These are phyloP conservation scores for Tetrao urogallus DNA, from an alignment of 2,113 vertebrate species.

Conservation along the genomic window DNA sequence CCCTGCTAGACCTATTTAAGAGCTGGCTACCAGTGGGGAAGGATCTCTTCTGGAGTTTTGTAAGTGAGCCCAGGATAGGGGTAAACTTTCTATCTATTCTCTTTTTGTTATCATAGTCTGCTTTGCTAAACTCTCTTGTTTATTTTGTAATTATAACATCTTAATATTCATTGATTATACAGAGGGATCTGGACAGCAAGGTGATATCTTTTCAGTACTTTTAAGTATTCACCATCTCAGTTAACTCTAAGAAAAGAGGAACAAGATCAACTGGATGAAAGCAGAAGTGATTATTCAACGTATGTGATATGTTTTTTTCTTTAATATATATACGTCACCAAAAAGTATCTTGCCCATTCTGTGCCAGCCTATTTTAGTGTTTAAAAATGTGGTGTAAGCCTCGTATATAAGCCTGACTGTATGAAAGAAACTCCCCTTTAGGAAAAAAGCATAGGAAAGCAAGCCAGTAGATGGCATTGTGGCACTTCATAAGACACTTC, in stretches of 20 bases:
- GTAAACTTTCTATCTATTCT: no score
- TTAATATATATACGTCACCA: neutral
- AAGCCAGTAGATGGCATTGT: slow-evolving; percentile 78
- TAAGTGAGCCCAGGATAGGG: no score
- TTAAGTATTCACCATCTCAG: neutral
- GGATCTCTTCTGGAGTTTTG: no score
- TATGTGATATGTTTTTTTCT: neutral
- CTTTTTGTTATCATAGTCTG: no score
- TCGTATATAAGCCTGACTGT: neutral
- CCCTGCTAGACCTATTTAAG: no score
- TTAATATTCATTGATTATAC: no score
- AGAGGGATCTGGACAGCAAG: neutral
- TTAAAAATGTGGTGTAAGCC: neutral
- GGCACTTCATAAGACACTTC: slow-evolving; percentile 59
- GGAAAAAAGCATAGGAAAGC: neutral
- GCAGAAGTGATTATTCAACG: neutral
- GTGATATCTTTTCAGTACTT: neutral
- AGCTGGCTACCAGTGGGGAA: no score
- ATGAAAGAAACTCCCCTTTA: neutral
- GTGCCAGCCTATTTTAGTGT: neutral
- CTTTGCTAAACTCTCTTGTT: no score
- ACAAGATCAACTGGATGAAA: neutral
- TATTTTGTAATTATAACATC: no score
- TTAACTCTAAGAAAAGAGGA: neutral
- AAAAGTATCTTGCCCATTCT: neutral